phyloP scores from a whole-genome alignment of 2,113 vertebrate species.

The Centropus bengalensis region DNA sequence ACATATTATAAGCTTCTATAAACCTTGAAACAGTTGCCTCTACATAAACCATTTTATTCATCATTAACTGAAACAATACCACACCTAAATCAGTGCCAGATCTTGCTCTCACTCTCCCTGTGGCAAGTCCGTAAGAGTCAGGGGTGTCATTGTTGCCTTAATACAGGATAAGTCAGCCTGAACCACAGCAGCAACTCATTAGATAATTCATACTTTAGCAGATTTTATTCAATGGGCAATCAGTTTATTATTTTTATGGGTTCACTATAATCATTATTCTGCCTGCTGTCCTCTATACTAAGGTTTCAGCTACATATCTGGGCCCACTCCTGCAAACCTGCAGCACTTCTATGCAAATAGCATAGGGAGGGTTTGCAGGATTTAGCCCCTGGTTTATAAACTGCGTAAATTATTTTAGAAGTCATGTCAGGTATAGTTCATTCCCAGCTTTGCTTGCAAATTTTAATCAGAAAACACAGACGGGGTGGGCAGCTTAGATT shows the following conservation, averaged over 20 bases:
- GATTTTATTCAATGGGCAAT: conserved; percentile 39
- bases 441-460: conserved; percentile 82
- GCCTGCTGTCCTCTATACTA: conserved; percentile 56
- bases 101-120: background rate
- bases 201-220: conserved; percentile 49
- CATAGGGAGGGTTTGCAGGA: background rate
- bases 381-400: conserved; percentile 70
- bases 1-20: background rate
- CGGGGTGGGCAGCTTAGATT: conserved; percentile 69
- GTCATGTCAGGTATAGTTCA: conserved; percentile 79
- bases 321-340: background rate
- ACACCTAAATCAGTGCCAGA: background rate
- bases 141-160: conserved; percentile 5
- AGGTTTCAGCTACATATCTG: conserved; percentile 29
- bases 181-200: conserved; percentile 12
- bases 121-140: background rate
- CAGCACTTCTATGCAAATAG: conserved; percentile 7
- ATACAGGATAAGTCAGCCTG: background rate
- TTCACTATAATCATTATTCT: conserved; percentile 56
- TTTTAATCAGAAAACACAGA: conserved; percentile 87
- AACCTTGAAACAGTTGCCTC: conserved; percentile 3
- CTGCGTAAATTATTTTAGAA: conserved; percentile 77
- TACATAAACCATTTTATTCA: background rate
- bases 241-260: conserved; percentile 43
- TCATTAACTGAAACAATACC: background rate